A percentile compares a stretch with the other conserved stretches of the same genome.
Conservation (phyloP, 2,888 invertebrate genomes). For the Lithodes maja region DNA sequence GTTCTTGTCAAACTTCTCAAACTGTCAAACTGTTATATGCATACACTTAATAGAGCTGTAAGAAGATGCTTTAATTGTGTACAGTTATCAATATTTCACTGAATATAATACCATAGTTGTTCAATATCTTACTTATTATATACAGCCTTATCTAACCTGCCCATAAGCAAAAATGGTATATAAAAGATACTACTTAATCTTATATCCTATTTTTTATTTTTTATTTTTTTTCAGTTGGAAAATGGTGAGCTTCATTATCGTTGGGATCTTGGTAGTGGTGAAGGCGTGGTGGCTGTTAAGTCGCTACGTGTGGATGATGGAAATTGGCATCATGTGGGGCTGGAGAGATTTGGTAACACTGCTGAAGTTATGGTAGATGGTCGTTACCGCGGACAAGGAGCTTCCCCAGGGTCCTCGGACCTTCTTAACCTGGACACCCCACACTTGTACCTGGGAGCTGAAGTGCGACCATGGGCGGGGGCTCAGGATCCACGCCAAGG, state of each 20-base stretch:
- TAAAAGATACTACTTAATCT: no score
- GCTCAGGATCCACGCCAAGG: conserved; percentile 76
- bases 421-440: conserved; percentile 90
- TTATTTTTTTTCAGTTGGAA: conserved; percentile 76
- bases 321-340: conserved; percentile 84
- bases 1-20: no score
- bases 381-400: conserved; percentile 75
- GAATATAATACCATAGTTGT: no score
- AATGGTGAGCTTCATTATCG: conserved; percentile 92
- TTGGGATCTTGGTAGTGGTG: conserved; percentile 94
- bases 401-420: conserved; percentile 86
- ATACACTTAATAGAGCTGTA: no score
- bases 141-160: no score
- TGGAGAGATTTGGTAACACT: conserved; percentile 88
- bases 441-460: conserved; percentile 89
- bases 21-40: no score
- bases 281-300: conserved; percentile 86
- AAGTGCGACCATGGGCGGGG: conserved; percentile 77
- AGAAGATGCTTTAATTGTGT: no score
- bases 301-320: conserved; percentile 88
- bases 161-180: no score
- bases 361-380: conserved; percentile 82
- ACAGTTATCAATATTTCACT: no score
- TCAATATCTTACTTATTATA: no score
- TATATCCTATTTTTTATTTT: background rate